Conservation (phyloP, 2,113 vertebrate genomes). For the Passerina amoena region DNA sequence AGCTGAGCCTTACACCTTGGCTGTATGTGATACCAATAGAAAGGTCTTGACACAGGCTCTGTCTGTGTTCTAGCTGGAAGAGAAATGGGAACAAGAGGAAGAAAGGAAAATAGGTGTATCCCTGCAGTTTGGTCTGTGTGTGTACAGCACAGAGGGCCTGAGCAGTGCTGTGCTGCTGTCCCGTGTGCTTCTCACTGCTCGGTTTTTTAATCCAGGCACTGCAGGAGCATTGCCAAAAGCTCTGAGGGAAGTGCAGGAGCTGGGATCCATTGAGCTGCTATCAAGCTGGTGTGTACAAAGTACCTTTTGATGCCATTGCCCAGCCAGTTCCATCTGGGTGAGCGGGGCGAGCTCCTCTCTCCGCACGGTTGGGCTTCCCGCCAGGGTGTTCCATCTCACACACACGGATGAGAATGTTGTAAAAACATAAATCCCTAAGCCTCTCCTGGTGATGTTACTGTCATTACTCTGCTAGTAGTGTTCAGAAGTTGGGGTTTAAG, state of each 20-base stretch:
- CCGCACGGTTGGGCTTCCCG: fast-evolving
- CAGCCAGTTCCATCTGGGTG: neutral
- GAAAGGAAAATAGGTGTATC: fast-evolving
- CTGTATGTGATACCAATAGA: neutral
- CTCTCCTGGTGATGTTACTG: neutral
- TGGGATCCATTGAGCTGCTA: neutral
- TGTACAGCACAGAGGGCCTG: fast-evolving
- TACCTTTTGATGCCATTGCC: neutral
- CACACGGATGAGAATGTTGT: neutral
- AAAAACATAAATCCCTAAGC: neutral
- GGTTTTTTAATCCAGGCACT: fast-evolving
- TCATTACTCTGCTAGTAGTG: neutral
- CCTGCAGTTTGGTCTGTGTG: neutral
- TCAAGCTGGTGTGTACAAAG: neutral
- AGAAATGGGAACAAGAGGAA: neutral
- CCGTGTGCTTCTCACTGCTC: fast-evolving
- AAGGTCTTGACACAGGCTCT: neutral
- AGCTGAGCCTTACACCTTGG: neutral
- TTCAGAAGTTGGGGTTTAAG: neutral
- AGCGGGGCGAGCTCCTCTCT: neutral
- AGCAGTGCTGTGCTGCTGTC: neutral
- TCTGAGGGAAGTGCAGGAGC: neutral
- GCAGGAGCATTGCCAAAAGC: neutral
- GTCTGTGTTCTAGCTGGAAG: neutral
- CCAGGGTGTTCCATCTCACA: neutral